These are phyloP conservation scores for Sylvietta virens DNA, from an alignment of 2,113 vertebrate genomes.

Conservation along the genomic window DNA sequence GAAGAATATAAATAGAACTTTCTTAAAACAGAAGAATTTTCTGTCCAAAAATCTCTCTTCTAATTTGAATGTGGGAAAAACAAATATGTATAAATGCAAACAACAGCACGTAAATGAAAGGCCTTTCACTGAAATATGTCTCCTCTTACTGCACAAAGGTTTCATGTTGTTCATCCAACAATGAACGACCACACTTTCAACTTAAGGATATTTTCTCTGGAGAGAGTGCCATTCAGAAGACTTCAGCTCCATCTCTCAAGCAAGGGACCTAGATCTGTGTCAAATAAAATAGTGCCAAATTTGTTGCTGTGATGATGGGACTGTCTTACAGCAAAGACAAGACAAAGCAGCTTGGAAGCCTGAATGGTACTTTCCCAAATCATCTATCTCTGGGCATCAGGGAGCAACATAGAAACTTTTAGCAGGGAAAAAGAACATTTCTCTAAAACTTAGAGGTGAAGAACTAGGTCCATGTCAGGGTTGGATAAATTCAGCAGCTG, in stretches of 20 bases:
- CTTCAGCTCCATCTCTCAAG: background rate
- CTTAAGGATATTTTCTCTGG: background rate
- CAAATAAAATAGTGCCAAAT: background rate
- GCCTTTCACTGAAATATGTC: background rate
- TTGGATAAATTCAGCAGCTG: background rate
- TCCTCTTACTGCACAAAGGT: background rate
- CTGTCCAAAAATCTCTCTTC: background rate
- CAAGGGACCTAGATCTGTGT: background rate
- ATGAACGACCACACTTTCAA: background rate
- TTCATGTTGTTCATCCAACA: background rate
- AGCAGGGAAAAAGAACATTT: background rate
- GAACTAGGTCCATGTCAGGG: background rate
- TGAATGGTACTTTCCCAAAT: background rate
- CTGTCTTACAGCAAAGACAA: background rate
- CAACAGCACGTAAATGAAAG: background rate
- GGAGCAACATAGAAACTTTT: background rate
- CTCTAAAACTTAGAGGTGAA: background rate
- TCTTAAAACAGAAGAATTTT: background rate
- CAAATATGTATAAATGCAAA: background rate
- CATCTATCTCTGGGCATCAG: background rate
- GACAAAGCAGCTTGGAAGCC: background rate
- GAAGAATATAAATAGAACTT: background rate
- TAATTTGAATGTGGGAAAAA: background rate
- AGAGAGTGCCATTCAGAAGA: background rate
- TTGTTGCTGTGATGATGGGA: background rate